Conservation (phyloP, 2,888 invertebrate genomes). For the Cantharis rufa region DNA sequence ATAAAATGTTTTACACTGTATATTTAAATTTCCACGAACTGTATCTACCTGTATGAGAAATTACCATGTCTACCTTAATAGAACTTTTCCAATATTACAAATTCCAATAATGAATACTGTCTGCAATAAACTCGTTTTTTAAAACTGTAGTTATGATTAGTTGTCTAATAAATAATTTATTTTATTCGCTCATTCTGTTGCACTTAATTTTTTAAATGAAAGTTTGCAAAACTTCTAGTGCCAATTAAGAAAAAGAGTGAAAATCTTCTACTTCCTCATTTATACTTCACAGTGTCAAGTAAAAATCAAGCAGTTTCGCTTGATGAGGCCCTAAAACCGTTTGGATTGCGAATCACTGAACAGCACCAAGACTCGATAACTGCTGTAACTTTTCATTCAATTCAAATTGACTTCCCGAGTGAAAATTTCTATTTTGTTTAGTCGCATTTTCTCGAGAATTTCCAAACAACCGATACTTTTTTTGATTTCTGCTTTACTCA, state of each 20-base stretch:
- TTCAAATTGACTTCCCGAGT: too few species aligned
- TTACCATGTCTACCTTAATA: not conserved
- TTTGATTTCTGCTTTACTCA: too few species aligned
- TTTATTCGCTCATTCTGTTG: not conserved
- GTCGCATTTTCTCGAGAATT: too few species aligned
- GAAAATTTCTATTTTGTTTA: too few species aligned
- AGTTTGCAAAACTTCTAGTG: not conserved
- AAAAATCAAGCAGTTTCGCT: too few species aligned
- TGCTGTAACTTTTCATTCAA: too few species aligned
- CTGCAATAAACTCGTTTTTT: not conserved
- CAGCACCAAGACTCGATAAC: too few species aligned
- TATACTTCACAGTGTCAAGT: not conserved
- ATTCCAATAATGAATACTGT: not conserved
- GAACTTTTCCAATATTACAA: not conserved
- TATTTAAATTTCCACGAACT: not conserved
- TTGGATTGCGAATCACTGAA: too few species aligned
- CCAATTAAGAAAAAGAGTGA: not conserved
- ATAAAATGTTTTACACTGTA: conserved; percentile 1
- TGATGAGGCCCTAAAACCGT: too few species aligned
- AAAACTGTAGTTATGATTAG: not conserved
- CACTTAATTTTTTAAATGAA: not conserved
- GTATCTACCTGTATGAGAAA: not conserved
- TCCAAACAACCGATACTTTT: too few species aligned
- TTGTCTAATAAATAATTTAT: not conserved
- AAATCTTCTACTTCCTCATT: not conserved